Percentiles rank a stretch among this genome's conserved stretches.
phyloP scores from a whole-genome alignment of 2,113 vertebrate genomes.

The Hymenochirus boettgeri region DNA sequence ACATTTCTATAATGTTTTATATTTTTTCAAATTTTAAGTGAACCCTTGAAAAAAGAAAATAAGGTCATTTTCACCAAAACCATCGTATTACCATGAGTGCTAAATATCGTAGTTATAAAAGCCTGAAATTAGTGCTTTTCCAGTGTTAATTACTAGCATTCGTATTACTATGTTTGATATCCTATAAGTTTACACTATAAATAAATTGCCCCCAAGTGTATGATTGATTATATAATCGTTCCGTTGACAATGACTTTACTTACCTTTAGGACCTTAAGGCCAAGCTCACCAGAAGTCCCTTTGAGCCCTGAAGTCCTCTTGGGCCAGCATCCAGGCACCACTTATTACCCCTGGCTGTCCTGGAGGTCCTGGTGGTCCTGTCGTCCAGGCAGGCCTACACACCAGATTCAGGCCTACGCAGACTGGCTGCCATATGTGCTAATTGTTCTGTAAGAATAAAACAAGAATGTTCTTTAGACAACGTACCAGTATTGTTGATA shows the following conservation, averaged over 20 bases:
- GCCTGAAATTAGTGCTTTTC: too few relatives aligned
- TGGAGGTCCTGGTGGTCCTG: slow-evolving; percentile 80
- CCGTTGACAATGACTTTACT: slow-evolving; percentile 26
- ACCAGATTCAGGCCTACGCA: slow-evolving; percentile 86
- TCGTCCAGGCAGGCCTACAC: slow-evolving; percentile 81
- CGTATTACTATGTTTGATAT: too few relatives aligned
- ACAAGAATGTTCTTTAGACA: slow-evolving; percentile 13
- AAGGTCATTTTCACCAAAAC: too few relatives aligned
- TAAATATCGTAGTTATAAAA: too few relatives aligned
- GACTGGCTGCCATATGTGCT: slow-evolving; percentile 88
- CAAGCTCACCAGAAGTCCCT: slow-evolving; percentile 79
- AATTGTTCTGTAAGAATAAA: slow-evolving; percentile 77
- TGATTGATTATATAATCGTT: too few relatives aligned
- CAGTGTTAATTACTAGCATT: too few relatives aligned
- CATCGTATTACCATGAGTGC: too few relatives aligned
- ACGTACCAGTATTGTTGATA: not conserved
- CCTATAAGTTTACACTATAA: too few relatives aligned
- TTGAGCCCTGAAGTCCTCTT: slow-evolving; percentile 91
- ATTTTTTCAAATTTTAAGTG: too few relatives aligned
- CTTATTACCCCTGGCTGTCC: slow-evolving; percentile 85
- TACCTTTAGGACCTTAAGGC: slow-evolving; percentile 90
- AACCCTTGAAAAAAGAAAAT: too few relatives aligned
- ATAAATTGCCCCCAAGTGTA: too few relatives aligned
- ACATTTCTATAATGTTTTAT: too few relatives aligned
- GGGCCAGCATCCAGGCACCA: slow-evolving; percentile 80